Percentiles rank a stretch among this genome's conserved stretches.
These are phyloP conservation scores for Sipha maydis DNA, from an alignment of 2,888 invertebrate species.

Conservation along the genomic window DNA sequence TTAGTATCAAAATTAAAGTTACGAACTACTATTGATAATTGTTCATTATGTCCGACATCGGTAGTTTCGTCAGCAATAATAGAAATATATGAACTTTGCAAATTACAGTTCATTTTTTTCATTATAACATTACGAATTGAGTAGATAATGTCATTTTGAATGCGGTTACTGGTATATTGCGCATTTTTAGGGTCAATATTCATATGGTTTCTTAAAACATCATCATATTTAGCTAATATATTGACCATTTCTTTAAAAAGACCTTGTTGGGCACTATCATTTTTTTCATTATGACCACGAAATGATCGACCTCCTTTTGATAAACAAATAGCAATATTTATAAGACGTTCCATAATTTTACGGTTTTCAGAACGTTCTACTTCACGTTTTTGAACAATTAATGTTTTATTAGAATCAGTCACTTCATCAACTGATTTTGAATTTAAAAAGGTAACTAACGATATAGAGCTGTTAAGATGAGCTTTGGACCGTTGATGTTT, in stretches of 20 bases:
- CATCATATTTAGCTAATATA: constrained; percentile 25
- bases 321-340: too few species aligned
- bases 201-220: constrained; percentile 15
- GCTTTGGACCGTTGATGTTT: constrained; percentile 14
- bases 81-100: constrained; percentile 7
- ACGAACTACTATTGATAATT: constrained; percentile 1
- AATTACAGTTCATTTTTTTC: background rate
- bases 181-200: too few species aligned
- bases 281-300: constrained; percentile 23
- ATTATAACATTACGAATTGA: too few species aligned
- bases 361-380: background rate
- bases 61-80: constrained; percentile 26
- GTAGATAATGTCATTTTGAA: too few species aligned
- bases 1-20: constrained; percentile 8
- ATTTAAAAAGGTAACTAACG: constrained; percentile 3
- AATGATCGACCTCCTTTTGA: constrained; percentile 9
- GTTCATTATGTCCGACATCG: constrained; percentile 6
- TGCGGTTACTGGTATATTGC: too few species aligned
- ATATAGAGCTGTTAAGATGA: background rate
- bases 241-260: constrained; percentile 16
- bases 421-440: constrained; percentile 9
- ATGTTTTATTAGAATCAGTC: background rate
- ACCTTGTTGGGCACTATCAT: constrained; percentile 7
- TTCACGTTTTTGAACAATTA: constrained; percentile 3
- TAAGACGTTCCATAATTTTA: constrained; percentile 1